A percentile compares a stretch with the other conserved stretches of the same genome.
Conservation (phyloP, 2,888 invertebrate species). For the Polia nebulosa region DNA sequence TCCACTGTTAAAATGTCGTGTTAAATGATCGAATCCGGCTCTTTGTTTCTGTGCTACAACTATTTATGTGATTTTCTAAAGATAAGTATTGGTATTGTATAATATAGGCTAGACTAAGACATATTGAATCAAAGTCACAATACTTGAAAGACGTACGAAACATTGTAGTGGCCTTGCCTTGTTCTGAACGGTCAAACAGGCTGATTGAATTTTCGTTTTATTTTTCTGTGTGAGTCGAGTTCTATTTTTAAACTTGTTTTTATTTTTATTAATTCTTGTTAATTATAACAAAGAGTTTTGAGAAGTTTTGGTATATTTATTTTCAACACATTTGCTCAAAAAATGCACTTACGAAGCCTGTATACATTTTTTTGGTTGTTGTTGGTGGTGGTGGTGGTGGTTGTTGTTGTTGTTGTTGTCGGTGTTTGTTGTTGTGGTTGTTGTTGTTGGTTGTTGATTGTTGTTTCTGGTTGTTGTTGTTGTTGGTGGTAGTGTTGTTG, state of each 20-base stretch:
- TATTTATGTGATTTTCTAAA: constrained; percentile 72
- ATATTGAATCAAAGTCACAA: constrained; percentile 66
- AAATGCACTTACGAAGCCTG: no score
- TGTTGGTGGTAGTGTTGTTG: no score
- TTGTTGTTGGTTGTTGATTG: no score
- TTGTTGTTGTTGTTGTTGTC: no score
- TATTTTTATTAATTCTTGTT: constrained; percentile 14
- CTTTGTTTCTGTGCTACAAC: constrained; percentile 71
- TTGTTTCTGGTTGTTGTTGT: no score
- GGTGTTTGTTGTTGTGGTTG: no score
- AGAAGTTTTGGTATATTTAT: background rate
- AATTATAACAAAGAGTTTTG: background rate
- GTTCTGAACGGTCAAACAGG: constrained; percentile 49
- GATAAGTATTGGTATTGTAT: constrained; percentile 75
- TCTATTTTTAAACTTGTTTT: constrained; percentile 27
- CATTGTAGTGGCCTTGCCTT: constrained; percentile 62
- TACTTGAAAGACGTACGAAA: constrained; percentile 43
- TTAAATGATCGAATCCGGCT: constrained; percentile 74
- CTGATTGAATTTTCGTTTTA: constrained; percentile 43
- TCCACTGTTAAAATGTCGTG: constrained; percentile 71
- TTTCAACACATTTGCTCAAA: no score
- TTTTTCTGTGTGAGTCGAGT: background rate
- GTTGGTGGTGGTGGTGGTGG: no score
- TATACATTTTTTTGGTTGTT: no score
- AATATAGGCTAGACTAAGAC: constrained; percentile 67